These are phyloP conservation scores for Oxygymnocypris stewartii DNA, from an alignment of 2,113 vertebrate genomes.

Conservation along the genomic window DNA sequence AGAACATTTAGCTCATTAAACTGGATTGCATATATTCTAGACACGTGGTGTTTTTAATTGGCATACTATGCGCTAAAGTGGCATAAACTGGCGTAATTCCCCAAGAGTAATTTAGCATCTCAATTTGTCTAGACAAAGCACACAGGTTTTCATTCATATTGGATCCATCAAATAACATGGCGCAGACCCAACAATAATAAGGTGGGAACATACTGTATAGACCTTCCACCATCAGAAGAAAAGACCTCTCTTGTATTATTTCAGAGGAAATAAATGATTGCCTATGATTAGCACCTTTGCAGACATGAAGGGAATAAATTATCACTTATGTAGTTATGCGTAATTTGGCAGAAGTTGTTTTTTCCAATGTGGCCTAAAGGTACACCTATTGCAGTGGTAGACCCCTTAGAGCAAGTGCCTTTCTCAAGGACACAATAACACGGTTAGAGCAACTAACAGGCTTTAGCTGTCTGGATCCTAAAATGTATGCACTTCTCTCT, in stretches of 20 bases:
- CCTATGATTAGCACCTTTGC: constrained; percentile 5
- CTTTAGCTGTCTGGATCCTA: background rate
- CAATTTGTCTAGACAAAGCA: background rate
- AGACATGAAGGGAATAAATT: background rate
- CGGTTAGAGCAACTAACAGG: constrained; percentile 3
- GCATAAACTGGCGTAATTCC: background rate
- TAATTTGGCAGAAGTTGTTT: background rate
- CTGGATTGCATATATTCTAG: background rate
- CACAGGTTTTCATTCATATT: constrained; percentile 34
- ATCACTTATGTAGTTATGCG: background rate
- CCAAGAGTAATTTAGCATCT: constrained; percentile 8
- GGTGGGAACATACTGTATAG: constrained; percentile 14
- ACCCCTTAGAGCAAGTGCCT: background rate
- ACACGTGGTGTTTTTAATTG: background rate
- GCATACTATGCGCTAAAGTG: background rate
- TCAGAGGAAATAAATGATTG: constrained; percentile 17
- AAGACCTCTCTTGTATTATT: background rate
- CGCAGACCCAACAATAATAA: constrained; percentile 20
- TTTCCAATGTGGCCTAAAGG: background rate
- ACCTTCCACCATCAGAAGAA: constrained; percentile 32
- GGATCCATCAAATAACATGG: background rate
- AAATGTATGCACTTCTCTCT: background rate
- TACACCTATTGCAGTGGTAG: background rate
- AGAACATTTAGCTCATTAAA: background rate
- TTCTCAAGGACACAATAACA: constrained; percentile 14